Conservation (phyloP, 2,113 vertebrate genomes). For the Perccottus glenii region DNA sequence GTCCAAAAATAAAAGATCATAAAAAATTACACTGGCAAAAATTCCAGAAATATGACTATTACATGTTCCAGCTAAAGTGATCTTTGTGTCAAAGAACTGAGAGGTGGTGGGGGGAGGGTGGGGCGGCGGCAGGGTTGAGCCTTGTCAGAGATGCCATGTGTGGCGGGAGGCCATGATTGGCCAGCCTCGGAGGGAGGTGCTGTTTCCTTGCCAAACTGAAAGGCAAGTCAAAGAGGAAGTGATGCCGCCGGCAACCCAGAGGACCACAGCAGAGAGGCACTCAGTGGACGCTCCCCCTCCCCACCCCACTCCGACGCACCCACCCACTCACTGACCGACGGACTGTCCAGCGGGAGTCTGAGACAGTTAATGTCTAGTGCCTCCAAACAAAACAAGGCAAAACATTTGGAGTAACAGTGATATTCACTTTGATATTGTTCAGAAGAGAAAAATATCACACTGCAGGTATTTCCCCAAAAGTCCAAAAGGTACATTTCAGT, state of each 20-base stretch:
- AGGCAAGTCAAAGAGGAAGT: conserved; percentile 62
- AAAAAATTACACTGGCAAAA: conserved; percentile 69
- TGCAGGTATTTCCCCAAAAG: conserved; percentile 43
- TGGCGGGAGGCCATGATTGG: conserved; percentile 49
- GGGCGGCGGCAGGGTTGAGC: conserved; percentile 40
- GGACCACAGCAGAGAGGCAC: conserved; percentile 77
- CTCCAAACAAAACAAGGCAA: conserved; percentile 75
- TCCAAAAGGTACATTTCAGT: conserved; percentile 71
- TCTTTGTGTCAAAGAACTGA: conserved; percentile 73
- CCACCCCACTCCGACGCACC: conserved; percentile 21
- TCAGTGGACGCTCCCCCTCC: conserved; percentile 62
- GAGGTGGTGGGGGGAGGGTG: conserved; percentile 42
- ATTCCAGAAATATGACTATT: conserved; percentile 77
- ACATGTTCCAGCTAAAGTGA: conserved; percentile 82
- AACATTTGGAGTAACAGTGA: conserved; percentile 81
- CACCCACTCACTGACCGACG: conserved; percentile 11
- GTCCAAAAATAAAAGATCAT: conserved; percentile 27
- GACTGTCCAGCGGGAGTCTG: conserved; percentile 35
- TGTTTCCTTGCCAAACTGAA: conserved; percentile 38
- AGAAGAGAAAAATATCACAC: conserved; percentile 49
- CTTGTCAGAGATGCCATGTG: conserved; percentile 25
- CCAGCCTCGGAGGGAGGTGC: conserved; percentile 60
- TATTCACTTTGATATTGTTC: conserved; percentile 77
- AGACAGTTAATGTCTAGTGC: conserved; percentile 63
- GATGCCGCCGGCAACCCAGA: conserved; percentile 48